Evolutionary conservation across 2,888 invertebrate genomes (phyloP).

Genomic region (Scotopteryx bipunctaria): DNA sequence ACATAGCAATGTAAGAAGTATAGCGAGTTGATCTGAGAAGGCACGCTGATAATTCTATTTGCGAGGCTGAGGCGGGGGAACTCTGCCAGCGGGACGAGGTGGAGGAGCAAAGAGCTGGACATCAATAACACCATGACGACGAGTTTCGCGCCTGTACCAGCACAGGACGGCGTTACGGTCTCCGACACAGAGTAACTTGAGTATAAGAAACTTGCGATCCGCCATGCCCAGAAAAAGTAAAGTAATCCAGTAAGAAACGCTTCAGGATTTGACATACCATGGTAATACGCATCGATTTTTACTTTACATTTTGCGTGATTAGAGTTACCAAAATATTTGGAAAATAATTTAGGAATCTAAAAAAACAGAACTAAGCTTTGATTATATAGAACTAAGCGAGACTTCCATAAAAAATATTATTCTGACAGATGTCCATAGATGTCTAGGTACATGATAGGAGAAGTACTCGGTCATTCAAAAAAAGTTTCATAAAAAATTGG

Average conservation of each 20-base stretch:
- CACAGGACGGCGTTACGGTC: slow-evolving; percentile 36
- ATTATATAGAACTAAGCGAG: too few relatives aligned
- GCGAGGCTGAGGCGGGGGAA: slow-evolving; percentile 50
- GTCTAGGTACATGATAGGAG: too few relatives aligned
- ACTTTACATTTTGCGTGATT: slow-evolving; percentile 6
- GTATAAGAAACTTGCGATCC: slow-evolving; percentile 44
- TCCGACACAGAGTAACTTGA: slow-evolving; percentile 50
- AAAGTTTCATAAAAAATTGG: too few relatives aligned
- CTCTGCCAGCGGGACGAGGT: slow-evolving; percentile 36
- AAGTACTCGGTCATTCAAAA: too few relatives aligned
- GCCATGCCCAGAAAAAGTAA: slow-evolving; percentile 49
- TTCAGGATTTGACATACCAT: slow-evolving; percentile 31
- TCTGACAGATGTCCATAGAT: background rate
- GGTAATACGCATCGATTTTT: background rate
- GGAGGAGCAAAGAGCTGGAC: slow-evolving; percentile 37
- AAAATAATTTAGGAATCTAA: background rate
- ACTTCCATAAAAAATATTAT: background rate
- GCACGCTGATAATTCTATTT: slow-evolving; percentile 49
- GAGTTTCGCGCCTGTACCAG: slow-evolving; percentile 22
- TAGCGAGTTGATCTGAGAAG: slow-evolving; percentile 50
- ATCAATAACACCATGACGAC: slow-evolving; percentile 31
- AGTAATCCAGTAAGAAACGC: slow-evolving; percentile 38
- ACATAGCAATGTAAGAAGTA: slow-evolving; percentile 49
- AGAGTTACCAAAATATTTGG: background rate
- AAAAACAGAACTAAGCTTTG: too few relatives aligned